Conservation (phyloP, 2,888 invertebrate genomes). For the Calameuta filiformis region DNA sequence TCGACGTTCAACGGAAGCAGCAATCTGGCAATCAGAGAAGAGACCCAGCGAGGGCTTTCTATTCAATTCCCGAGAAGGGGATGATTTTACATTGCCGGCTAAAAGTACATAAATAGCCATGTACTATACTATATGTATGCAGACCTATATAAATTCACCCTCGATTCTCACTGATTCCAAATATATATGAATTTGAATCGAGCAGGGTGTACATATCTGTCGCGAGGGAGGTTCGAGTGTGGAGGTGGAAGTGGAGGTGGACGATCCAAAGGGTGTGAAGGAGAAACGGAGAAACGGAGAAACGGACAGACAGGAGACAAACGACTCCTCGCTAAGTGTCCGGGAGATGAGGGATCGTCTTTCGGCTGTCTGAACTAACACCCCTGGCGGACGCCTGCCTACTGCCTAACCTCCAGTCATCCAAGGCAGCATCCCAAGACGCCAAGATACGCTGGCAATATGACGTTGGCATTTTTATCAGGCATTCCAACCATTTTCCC, state of each 20-base stretch:
- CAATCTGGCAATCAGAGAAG: background rate
- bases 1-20: background rate
- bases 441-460: background rate
- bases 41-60: background rate
- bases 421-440: background rate
- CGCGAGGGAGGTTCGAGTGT: background rate
- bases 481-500: background rate
- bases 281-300: slow-evolving; percentile 24
- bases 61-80: background rate
- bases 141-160: background rate
- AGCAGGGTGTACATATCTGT: background rate
- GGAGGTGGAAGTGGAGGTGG: background rate
- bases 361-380: slow-evolving; percentile 7
- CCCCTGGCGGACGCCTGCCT: background rate
- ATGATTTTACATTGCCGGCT: background rate
- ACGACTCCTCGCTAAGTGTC: slow-evolving; percentile 30
- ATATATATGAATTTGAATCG: background rate
- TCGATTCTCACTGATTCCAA: background rate
- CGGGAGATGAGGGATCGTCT: slow-evolving; percentile 24
- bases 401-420: background rate
- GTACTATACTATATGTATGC: background rate
- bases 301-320: slow-evolving; percentile 32
- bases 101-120: background rate
- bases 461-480: background rate
- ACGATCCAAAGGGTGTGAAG: background rate